phyloP scores from a whole-genome alignment of 1,140 invertebrate genomes.

The Drosophila insularis region DNA sequence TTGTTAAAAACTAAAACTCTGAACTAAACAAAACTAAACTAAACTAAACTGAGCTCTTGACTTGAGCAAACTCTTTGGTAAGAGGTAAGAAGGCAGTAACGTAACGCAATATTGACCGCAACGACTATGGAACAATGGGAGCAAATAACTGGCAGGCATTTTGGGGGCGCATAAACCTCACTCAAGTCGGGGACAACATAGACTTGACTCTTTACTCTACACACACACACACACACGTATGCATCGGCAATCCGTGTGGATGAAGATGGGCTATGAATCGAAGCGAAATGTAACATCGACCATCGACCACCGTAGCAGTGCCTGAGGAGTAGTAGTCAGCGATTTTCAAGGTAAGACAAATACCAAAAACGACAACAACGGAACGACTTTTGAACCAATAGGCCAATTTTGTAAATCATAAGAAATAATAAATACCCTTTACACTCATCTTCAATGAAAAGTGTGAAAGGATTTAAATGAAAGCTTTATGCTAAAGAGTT shows the following conservation, averaged over 20 bases:
- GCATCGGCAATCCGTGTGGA: constrained; percentile 5
- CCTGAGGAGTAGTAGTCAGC: constrained; percentile 53
- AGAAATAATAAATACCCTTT: constrained; percentile 35
- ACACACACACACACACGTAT: constrained; percentile 14
- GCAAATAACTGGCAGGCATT: constrained; percentile 78
- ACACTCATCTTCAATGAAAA: no score
- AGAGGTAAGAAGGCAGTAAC: not conserved
- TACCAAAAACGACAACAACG: constrained; percentile 5
- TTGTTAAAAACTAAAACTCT: no score
- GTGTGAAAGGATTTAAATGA: no score
- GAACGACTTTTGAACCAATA: constrained; percentile 9
- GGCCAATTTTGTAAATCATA: not conserved
- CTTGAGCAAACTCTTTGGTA: constrained; percentile 27
- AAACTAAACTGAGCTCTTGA: not conserved
- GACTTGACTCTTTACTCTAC: constrained; percentile 2
- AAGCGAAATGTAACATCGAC: constrained; percentile 50
- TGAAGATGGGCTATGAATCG: constrained; percentile 49
- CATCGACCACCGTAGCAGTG: constrained; percentile 67
- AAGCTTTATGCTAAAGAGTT: no score
- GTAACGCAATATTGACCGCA: constrained; percentile 71
- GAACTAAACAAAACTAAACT: no score
- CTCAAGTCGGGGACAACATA: constrained; percentile 18
- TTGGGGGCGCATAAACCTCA: constrained; percentile 35
- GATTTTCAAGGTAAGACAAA: constrained; percentile 79
- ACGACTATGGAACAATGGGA: constrained; percentile 78